Evolutionary conservation across 2,888 invertebrate species (phyloP), one percentile per base, ranked within the genome.

Genomic region (Drosophila aldrichi): DNA sequence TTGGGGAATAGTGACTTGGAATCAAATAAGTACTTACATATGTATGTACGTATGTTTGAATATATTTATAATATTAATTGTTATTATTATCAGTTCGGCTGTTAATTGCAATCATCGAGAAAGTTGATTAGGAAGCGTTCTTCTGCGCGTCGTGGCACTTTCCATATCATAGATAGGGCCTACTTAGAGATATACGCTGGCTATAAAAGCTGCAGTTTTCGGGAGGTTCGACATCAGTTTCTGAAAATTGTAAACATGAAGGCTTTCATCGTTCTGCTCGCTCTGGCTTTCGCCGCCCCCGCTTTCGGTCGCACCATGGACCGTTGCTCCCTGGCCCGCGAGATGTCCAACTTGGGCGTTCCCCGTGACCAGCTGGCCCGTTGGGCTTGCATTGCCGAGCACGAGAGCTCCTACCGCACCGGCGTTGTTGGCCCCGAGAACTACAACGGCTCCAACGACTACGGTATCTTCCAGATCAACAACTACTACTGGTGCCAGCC

Each of bases 371-470:
- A 91, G 46, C 55, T 91, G 62, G 22, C 67, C 12, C 60, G 46
- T 16, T 91, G 90, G 89, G 75, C 82, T 0, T 88, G 90, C 68
- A 79, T 90, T 66, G 88, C 82, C n/a, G 62, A 90, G 70, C 73
- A 80, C 36, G 84, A 89, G 74, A 89, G 82, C 54, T 74, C 74
- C 34, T 91, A 93, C 46, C 92, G 93, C 48, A 94, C 94, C 0
- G 77, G 91, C 20, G 92, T 91, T 2, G 89, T 92, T 4, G 94
- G 94, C 0, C 92, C 90, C 3, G 72, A 91, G 0, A 94, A 94
- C 85, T 78, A 66, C 2, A 93, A 94, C 70, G 94, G 94, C 1
- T 91, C 92, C 61, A 82, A 82, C 46, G 93, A 93, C 80, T 93
- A 87, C 67, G 92, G 92, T n/a, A 79, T 92, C 62, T 92, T 92